These are phyloP conservation scores for Sebastes diploproa DNA, from an alignment of 2,797 vertebrate genomes.

Conservation along the genomic window DNA sequence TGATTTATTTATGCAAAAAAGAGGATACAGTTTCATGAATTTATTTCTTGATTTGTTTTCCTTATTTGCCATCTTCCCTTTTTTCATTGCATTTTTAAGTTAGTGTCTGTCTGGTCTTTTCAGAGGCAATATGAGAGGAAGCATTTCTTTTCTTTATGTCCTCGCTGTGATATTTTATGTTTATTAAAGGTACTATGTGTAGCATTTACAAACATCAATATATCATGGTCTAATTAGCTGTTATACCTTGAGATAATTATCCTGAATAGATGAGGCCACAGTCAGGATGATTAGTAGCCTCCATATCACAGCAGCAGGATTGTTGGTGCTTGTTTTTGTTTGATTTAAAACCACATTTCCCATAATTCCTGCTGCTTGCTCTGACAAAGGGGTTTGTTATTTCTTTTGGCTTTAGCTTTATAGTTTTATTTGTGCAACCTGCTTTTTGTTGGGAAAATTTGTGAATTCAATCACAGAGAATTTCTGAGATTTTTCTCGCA, in stretches of 20 bases:
- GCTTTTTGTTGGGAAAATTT: too few relatives aligned
- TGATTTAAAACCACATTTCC: slow-evolving; percentile 20
- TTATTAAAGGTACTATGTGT: slow-evolving; percentile 12
- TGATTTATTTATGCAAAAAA: slow-evolving; percentile 40
- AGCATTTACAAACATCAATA: slow-evolving; percentile 15
- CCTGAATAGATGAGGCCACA: slow-evolving; percentile 26
- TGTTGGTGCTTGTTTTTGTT: neutral
- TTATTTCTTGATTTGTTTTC: slow-evolving; percentile 30
- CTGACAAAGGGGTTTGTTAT: neutral
- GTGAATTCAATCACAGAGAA: too few relatives aligned
- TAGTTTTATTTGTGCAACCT: too few relatives aligned
- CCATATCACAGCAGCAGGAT: neutral
- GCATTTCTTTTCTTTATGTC: neutral
- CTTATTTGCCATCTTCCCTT: neutral
- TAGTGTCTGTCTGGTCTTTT: neutral
- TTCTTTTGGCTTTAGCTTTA: neutral
- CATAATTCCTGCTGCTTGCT: slow-evolving; percentile 2
- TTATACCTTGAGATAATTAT: slow-evolving; percentile 47
- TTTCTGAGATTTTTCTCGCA: accelerated
- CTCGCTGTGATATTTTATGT: slow-evolving; percentile 7
- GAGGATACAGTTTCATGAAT: slow-evolving; percentile 8
- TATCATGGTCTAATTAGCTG: slow-evolving; percentile 46
- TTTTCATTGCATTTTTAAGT: neutral
- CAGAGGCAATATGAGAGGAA: neutral
- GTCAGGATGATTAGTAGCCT: slow-evolving; percentile 39